Conservation (phyloP, 2,888 invertebrate genomes). For the Sepioteuthis lessoniana region DNA sequence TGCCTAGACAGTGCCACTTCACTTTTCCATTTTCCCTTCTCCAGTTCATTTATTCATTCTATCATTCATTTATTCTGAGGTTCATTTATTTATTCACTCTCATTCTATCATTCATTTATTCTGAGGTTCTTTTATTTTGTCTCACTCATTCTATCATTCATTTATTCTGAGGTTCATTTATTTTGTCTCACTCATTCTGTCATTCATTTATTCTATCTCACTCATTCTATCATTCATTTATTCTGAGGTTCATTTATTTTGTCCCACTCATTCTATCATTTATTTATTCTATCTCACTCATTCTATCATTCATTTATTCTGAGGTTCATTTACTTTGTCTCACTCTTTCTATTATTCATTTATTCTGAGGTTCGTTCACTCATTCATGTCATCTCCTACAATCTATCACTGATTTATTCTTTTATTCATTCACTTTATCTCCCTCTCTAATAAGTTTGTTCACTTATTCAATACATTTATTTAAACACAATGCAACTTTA, state of each 20-base stretch:
- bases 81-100: not conserved
- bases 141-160: not conserved
- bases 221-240: not conserved
- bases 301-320: not conserved
- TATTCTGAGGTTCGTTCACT: not conserved
- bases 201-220: not conserved
- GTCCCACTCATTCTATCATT: not conserved
- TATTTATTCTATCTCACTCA: too few relatives aligned
- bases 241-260: not conserved
- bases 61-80: not conserved
- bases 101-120: not conserved
- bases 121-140: too few relatives aligned
- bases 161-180: too few relatives aligned
- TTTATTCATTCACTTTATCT: not conserved
- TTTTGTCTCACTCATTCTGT: too few relatives aligned
- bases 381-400: too few relatives aligned
- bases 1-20: not conserved
- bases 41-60: not conserved
- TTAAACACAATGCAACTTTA: not conserved
- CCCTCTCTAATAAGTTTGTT: not conserved
- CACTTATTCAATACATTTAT: not conserved
- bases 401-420: not conserved
- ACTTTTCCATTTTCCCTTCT: not conserved
- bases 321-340: too few relatives aligned
- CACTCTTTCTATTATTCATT: not conserved